Percentiles rank a stretch among this genome's conserved stretches.
phyloP scores from a whole-genome alignment of 2,888 invertebrate genomes.

The Cryptophagus acutangulus region DNA sequence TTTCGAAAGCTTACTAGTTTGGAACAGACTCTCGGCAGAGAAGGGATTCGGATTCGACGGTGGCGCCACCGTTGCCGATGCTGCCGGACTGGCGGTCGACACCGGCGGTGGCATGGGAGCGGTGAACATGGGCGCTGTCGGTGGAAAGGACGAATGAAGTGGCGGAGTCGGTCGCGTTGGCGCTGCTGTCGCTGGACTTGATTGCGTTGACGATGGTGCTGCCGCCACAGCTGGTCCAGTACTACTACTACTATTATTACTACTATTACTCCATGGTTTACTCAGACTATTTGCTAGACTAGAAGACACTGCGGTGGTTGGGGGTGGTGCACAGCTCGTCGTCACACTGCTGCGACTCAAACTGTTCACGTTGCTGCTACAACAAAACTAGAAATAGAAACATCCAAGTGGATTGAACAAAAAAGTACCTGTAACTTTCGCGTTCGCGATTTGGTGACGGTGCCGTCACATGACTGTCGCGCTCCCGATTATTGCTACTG shows the following conservation, averaged over 20 bases:
- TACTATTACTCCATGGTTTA: conserved; percentile 27
- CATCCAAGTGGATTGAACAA: neutral
- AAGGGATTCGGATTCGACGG: conserved; percentile 84
- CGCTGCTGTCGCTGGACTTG: conserved; percentile 50
- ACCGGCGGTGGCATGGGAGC: conserved; percentile 52
- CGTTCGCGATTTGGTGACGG: conserved; percentile 63
- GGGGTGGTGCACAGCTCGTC: conserved; percentile 44
- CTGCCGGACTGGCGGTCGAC: conserved; percentile 61
- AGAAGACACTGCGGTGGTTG: conserved; percentile 53
- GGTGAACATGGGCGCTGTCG: conserved; percentile 51
- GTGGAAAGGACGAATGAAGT: conserved; percentile 43
- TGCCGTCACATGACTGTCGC: conserved; percentile 73
- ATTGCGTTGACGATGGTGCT: conserved; percentile 48
- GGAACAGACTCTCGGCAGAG: conserved; percentile 82
- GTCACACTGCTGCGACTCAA: conserved; percentile 64
- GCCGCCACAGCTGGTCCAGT: conserved; percentile 48
- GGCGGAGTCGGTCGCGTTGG: conserved; percentile 48
- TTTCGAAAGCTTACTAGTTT: conserved; percentile 63
- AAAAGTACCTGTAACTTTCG: conserved; percentile 74
- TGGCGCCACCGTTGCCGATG: conserved; percentile 50
- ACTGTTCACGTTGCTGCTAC: conserved; percentile 74
- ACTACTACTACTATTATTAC: conserved; percentile 43
- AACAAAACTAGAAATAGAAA: conserved; percentile 10
- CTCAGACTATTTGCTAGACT: conserved; percentile 49
- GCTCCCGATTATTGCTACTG: conserved; percentile 46